Conservation (phyloP, 2,888 invertebrate genomes). For the Himalopsyche tibetana region DNA sequence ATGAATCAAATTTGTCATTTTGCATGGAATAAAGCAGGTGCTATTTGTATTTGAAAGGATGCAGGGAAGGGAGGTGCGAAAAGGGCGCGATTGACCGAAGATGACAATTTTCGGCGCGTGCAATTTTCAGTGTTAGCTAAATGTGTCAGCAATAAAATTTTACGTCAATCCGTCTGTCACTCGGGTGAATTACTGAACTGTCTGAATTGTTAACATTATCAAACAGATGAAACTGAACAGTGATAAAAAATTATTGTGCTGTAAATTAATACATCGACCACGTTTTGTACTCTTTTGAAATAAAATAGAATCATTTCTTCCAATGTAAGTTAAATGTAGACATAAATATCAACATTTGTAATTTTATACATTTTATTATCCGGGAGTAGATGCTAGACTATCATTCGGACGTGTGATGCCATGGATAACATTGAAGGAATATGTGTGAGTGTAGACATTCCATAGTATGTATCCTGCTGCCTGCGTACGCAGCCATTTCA, state of each 20-base stretch:
- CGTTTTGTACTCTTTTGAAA: conserved; percentile 62
- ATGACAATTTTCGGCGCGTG: conserved; percentile 22
- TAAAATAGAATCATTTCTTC: conserved; percentile 64
- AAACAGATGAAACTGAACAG: conserved; percentile 50
- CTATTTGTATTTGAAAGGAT: conserved; percentile 59
- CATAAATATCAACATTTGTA: conserved; percentile 66
- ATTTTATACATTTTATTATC: conserved; percentile 65
- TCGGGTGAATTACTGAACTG: conserved; percentile 27
- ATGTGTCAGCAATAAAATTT: conserved; percentile 51
- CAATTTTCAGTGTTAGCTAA: conserved; percentile 45
- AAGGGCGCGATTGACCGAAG: conserved; percentile 13
- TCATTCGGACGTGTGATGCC: conserved; percentile 60
- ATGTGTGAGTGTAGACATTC: conserved; percentile 65
- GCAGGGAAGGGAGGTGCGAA: conserved; percentile 39
- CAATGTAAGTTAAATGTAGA: conserved; percentile 65
- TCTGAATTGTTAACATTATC: conserved; percentile 44
- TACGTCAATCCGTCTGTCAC: conserved; percentile 48
- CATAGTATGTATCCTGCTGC: conserved; percentile 60
- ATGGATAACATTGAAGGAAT: conserved; percentile 62
- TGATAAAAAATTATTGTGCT: conserved; percentile 51
- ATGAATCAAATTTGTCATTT: conserved; percentile 65
- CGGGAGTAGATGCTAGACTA: conserved; percentile 64
- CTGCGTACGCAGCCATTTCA: conserved; percentile 47
- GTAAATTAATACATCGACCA: conserved; percentile 63
- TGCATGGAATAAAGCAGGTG: conserved; percentile 62